Evolutionary conservation across 2,113 vertebrate species (phyloP), one percentile per base, ranked within the genome.

Genomic region (Peromyscus californicus): DNA sequence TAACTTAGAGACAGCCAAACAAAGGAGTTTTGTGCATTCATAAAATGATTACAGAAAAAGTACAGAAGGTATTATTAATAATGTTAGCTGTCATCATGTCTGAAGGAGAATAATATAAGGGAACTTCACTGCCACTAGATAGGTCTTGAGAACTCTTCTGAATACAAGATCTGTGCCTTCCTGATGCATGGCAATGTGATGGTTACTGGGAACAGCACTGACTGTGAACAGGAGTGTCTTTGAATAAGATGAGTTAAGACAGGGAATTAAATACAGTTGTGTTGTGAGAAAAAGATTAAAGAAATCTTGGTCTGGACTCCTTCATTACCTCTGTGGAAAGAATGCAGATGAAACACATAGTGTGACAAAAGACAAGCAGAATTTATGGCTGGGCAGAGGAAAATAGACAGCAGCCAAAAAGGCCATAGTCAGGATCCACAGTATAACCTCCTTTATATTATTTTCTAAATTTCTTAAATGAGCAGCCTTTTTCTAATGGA

Each of bases 101-200:
- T 21, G 39, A 95, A 80, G 61, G 2, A 61, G 57, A 70, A 51
- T 70, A 39, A 82, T 2, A 48, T 48, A 4, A 16, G 42, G 74
- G 70, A 51, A 6, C 4, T 33, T 29, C 16, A 5, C 0, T 48
- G 48, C 19, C 17, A 15, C n/a, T 22, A 3, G 65, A 0, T 82
- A 17, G 8, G 6, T 57, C 57, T 93, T n/a, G 31, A 1, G 24
- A 61, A 70, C 3, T 31, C 4, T 76, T 36, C 9, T 75, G 39
- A 29, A 67, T 16, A 31, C 0, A 29, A n/a, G 54, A 42, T 36
- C 22, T 45, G 3, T 80, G 10, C 11, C 67, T 65, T 11, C 31
- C 26, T 19, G 61, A n/a, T 80, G 11, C 5, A 4, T 29, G 36
- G 3, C 3, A 9, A 3, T 74, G 48, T 0, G 26, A 16, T 91